Evolutionary conservation across 2,888 invertebrate species (phyloP).

Genomic region (Polydrusus tereticollis): DNA sequence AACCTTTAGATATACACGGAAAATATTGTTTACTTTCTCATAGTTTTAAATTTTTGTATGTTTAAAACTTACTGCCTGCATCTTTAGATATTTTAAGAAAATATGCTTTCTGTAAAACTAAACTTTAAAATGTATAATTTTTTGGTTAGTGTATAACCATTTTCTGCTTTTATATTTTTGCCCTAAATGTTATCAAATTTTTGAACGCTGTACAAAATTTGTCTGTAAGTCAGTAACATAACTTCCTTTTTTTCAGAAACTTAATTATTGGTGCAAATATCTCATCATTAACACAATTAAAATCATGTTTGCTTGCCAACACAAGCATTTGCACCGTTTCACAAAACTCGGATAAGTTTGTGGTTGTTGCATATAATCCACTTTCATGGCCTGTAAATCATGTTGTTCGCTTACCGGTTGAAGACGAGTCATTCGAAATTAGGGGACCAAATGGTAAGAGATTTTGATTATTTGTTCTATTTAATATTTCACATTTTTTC

Average conservation of each 20-base stretch:
- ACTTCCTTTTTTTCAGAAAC: slow-evolving; percentile 20
- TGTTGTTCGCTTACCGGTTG: slow-evolving; percentile 76
- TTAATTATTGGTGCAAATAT: slow-evolving; percentile 20
- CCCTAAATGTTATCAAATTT: too few species aligned
- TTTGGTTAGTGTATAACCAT: too few species aligned
- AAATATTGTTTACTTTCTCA: too few species aligned
- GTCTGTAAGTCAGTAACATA: background rate
- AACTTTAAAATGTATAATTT: too few species aligned
- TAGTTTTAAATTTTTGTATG: too few species aligned
- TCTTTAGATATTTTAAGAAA: too few species aligned
- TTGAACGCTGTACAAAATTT: too few species aligned
- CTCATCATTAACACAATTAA: slow-evolving; percentile 14
- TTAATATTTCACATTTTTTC: too few species aligned
- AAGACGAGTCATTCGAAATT: slow-evolving; percentile 71
- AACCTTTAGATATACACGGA: too few species aligned
- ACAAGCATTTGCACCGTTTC: slow-evolving; percentile 79
- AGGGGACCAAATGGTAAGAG: slow-evolving; percentile 73
- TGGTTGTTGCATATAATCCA: slow-evolving; percentile 83
- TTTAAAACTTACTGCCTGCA: too few species aligned
- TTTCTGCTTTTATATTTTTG: too few species aligned
- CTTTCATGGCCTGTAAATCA: slow-evolving; percentile 73
- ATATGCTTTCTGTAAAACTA: too few species aligned
- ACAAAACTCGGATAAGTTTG: slow-evolving; percentile 73
- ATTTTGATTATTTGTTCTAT: slow-evolving; percentile 56
- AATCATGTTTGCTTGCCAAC: slow-evolving; percentile 78